Percentiles rank a stretch among this genome's conserved stretches.
phyloP scores from a whole-genome alignment of 2,888 invertebrate genomes.

The Platerodrilus igneus region DNA sequence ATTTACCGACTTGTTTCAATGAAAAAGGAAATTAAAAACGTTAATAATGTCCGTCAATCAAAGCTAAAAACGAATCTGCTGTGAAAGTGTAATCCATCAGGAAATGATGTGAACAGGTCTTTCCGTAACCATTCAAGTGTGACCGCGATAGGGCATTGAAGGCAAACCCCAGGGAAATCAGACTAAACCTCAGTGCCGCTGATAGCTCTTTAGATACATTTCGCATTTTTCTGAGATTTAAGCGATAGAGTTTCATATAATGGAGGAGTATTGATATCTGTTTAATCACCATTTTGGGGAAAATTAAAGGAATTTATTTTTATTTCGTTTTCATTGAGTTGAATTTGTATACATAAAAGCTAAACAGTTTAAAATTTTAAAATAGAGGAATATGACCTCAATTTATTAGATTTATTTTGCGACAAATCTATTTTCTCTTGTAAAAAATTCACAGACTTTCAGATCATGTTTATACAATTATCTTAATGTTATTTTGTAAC shows the following conservation, averaged over 20 bases:
- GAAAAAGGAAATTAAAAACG: constrained; percentile 10
- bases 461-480: too few relatives aligned
- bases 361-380: not conserved
- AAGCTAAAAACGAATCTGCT: constrained; percentile 17
- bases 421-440: too few relatives aligned
- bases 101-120: constrained; percentile 44
- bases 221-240: constrained; percentile 35
- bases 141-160: constrained; percentile 47
- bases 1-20: not conserved
- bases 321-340: not conserved
- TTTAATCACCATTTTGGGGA: too few relatives aligned
- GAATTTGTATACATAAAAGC: not conserved
- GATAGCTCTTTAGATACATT: constrained; percentile 28
- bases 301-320: too few relatives aligned
- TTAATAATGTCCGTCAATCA: constrained; percentile 20
- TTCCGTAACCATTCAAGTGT: constrained; percentile 49
- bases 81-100: constrained; percentile 38
- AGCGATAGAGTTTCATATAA: constrained; percentile 32
- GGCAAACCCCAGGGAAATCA: constrained; percentile 47
- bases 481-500: too few relatives aligned
- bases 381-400: too few relatives aligned
- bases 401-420: too few relatives aligned
- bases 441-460: too few relatives aligned
- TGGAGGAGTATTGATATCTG: constrained; percentile 12
- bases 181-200: constrained; percentile 37